Conservation (phyloP, 2,797 vertebrate species). For the Danionella dracula region DNA sequence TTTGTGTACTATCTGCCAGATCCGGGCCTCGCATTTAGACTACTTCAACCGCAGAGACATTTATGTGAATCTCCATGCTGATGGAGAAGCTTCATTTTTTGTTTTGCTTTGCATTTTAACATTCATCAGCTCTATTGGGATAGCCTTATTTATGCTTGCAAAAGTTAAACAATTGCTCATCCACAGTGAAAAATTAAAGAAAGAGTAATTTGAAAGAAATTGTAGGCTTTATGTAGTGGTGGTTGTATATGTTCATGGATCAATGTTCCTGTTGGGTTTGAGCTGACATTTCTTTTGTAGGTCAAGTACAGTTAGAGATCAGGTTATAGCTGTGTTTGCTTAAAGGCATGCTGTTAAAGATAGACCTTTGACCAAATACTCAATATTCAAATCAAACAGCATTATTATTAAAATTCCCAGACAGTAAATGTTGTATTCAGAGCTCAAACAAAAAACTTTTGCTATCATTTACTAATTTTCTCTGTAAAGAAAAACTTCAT, state of each 20-base stretch:
- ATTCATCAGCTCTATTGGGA: constrained; percentile 58
- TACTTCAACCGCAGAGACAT: constrained; percentile 67
- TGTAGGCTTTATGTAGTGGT: no score
- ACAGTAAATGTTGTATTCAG: not conserved
- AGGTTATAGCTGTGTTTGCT: not conserved
- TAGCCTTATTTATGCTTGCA: constrained; percentile 62
- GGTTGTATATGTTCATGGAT: not conserved
- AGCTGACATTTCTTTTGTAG: not conserved
- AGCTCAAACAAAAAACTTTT: no score
- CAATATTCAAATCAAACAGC: not conserved
- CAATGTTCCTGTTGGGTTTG: not conserved
- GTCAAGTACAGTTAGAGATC: not conserved
- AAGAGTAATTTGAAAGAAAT: not conserved
- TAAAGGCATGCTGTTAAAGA: not conserved
- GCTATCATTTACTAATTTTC: no score
- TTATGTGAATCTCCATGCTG: constrained; percentile 68
- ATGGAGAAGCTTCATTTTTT: constrained; percentile 60
- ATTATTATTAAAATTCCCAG: not conserved
- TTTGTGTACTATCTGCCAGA: constrained; percentile 83
- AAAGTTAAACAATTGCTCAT: constrained; percentile 65
- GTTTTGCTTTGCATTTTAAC: constrained; percentile 67
- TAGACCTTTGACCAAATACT: not conserved
- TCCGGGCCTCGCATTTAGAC: constrained; percentile 81
- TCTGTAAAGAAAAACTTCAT: no score
- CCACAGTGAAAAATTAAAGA: constrained; percentile 56